Evolutionary conservation across 1,140 invertebrate genomes (phyloP).

Genomic region (Callitettix versicolor): DNA sequence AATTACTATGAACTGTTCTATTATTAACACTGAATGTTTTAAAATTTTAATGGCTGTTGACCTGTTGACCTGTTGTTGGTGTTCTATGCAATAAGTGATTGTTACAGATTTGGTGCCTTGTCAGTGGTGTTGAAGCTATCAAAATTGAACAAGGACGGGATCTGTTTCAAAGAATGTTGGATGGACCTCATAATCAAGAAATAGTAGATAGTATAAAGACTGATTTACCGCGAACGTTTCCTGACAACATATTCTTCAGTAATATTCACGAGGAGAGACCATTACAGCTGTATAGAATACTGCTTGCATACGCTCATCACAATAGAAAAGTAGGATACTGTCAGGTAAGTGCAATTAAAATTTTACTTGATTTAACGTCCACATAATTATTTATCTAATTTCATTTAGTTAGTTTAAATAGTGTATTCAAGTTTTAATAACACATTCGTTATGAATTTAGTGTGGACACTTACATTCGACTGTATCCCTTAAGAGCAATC

Average conservation of each 20-base stretch:
- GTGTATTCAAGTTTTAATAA: too few relatives aligned
- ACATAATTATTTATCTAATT: too few relatives aligned
- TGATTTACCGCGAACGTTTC: slow-evolving; percentile 81
- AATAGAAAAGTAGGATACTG: slow-evolving; percentile 83
- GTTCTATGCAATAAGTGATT: too few relatives aligned
- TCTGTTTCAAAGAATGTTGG: slow-evolving; percentile 31
- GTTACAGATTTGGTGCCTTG: slow-evolving; percentile 66
- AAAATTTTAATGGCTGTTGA: too few relatives aligned
- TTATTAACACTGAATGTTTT: too few relatives aligned
- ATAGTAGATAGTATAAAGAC: slow-evolving; percentile 69
- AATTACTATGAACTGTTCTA: too few relatives aligned
- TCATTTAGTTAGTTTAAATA: too few relatives aligned
- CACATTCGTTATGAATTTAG: too few relatives aligned
- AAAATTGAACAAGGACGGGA: slow-evolving; percentile 40
- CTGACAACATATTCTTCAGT: slow-evolving; percentile 87
- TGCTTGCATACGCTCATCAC: slow-evolving; percentile 80
- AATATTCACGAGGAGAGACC: slow-evolving; percentile 57
- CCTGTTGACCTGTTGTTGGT: too few relatives aligned
- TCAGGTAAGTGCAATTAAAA: slow-evolving; percentile 43
- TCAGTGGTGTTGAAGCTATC: slow-evolving; percentile 64
- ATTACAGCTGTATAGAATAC: slow-evolving; percentile 65
- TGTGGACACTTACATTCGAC: too few relatives aligned
- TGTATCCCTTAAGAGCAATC: too few relatives aligned
- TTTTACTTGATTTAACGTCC: neutral
- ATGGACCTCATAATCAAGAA: slow-evolving; percentile 28